phyloP scores from a whole-genome alignment of 2,888 invertebrate genomes.

The Epirrhoe tristata region DNA sequence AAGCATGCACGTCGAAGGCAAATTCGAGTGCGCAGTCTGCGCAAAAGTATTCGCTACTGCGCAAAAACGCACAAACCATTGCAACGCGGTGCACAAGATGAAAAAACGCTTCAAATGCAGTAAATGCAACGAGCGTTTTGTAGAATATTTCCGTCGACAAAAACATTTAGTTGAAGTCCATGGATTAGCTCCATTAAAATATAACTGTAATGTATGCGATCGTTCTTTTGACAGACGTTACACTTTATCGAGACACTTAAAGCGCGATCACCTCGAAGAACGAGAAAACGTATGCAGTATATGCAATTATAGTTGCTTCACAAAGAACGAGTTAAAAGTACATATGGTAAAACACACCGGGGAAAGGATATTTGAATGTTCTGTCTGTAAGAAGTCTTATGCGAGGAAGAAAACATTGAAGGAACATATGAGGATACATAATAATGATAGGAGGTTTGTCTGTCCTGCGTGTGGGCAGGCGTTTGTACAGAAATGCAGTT shows the following conservation, averaged over 20 bases:
- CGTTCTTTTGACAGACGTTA: constrained; percentile 57
- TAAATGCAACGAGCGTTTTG: constrained; percentile 67
- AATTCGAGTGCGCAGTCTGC: constrained; percentile 65
- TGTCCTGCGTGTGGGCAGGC: constrained; percentile 52
- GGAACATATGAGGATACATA: constrained; percentile 59
- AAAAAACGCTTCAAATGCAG: constrained; percentile 61
- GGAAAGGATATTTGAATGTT: constrained; percentile 60
- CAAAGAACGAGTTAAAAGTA: constrained; percentile 58
- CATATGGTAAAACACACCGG: constrained; percentile 71
- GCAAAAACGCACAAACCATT: constrained; percentile 62
- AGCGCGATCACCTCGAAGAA: constrained; percentile 61
- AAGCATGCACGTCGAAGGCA: constrained; percentile 62
- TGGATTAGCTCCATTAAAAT: constrained; percentile 62
- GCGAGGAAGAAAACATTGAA: constrained; percentile 49
- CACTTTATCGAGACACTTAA: constrained; percentile 67
- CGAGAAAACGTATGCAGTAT: constrained; percentile 20
- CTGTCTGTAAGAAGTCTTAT: constrained; percentile 63
- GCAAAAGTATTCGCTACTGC: constrained; percentile 63
- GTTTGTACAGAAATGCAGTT: constrained; percentile 60
- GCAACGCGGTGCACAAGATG: constrained; percentile 16
- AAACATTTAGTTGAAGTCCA: constrained; percentile 69
- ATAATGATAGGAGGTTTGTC: constrained; percentile 51
- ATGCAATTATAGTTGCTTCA: constrained; percentile 22
- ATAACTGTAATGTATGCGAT: constrained; percentile 71
- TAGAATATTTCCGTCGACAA: constrained; percentile 68